Evolutionary conservation across 2,797 vertebrate genomes (phyloP).

Genomic region (Microchirus variegatus): DNA sequence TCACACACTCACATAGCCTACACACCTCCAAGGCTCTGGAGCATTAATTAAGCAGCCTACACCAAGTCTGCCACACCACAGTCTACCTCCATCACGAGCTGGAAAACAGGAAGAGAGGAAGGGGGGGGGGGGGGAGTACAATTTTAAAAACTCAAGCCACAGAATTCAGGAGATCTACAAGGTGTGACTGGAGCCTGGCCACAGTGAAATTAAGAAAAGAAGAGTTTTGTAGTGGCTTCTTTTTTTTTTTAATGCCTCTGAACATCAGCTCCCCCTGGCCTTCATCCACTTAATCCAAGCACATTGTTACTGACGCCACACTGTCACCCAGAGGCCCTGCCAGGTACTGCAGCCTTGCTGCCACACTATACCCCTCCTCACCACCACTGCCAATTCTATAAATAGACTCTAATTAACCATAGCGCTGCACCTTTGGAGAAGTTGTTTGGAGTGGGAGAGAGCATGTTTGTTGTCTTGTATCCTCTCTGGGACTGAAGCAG

Average conservation of each 20-base stretch:
- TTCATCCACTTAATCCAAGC: constrained; percentile 35
- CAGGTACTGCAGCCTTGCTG: constrained; percentile 35
- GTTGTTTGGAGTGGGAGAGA: constrained; percentile 48
- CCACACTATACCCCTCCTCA: neutral
- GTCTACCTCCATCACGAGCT: constrained; percentile 64
- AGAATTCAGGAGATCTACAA: constrained; percentile 33
- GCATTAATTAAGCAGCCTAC: constrained; percentile 77
- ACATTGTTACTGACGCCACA: constrained; percentile 71
- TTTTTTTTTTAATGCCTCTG: constrained; percentile 29
- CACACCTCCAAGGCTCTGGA: constrained; percentile 66
- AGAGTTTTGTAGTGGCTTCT: constrained; percentile 50
- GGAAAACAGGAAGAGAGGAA: constrained; percentile 55
- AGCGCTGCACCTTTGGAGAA: constrained; percentile 48
- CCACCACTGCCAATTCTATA: constrained; percentile 38
- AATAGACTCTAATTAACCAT: constrained; percentile 65
- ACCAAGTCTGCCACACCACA: constrained; percentile 65
- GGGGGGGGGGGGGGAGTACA: constrained; percentile 10
- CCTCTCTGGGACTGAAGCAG: constrained; percentile 32
- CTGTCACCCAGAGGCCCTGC: constrained; percentile 74
- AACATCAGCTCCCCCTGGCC: constrained; percentile 58
- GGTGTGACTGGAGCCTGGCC: constrained; percentile 24
- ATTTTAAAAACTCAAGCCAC: constrained; percentile 15
- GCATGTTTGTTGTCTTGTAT: constrained; percentile 55
- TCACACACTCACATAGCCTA: constrained; percentile 29
- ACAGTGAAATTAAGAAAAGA: constrained; percentile 51